Evolutionary conservation across 23 tunicate genomes (phyloP).

Genomic region (Corella eumyota): DNA sequence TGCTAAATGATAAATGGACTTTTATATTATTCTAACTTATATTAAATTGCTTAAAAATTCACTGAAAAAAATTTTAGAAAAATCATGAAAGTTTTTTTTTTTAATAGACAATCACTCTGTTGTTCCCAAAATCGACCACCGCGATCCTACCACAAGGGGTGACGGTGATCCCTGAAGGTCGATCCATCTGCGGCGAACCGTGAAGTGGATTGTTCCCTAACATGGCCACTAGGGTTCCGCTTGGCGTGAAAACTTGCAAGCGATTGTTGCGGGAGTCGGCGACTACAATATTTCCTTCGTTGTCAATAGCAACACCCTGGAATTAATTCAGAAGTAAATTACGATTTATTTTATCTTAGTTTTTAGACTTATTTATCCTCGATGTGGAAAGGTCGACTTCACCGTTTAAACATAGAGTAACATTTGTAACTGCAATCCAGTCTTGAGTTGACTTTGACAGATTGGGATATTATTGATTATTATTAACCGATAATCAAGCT

Average conservation of each 20-base stretch:
- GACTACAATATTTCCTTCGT: slow-evolving; percentile 82
- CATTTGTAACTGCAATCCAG: too few species aligned
- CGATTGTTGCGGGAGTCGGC: slow-evolving; percentile 90
- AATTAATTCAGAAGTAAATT: neutral
- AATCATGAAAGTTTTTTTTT: too few species aligned
- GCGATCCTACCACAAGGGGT: slow-evolving; percentile 72
- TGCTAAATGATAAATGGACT: too few species aligned
- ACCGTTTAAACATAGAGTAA: too few species aligned
- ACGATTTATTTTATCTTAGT: neutral
- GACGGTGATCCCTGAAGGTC: slow-evolving; percentile 80
- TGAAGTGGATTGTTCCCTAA: slow-evolving; percentile 22
- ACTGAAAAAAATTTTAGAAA: too few species aligned
- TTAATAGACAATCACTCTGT: slow-evolving; percentile 57
- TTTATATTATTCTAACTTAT: too few species aligned
- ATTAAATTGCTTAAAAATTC: too few species aligned
- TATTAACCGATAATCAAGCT: too few species aligned
- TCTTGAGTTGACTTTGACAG: too few species aligned
- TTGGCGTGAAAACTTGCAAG: slow-evolving; percentile 69
- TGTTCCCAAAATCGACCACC: slow-evolving; percentile 90
- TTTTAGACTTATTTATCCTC: too few species aligned
- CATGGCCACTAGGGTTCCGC: slow-evolving; percentile 57
- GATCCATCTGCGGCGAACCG: slow-evolving; percentile 47
- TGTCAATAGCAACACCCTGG: slow-evolving; percentile 90
- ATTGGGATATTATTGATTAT: too few species aligned
- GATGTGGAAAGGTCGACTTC: too few species aligned